A percentile compares a stretch with the other conserved stretches of the same genome.
phyloP scores from a whole-genome alignment of 2,113 vertebrate genomes.

The Halichoeres trimaculatus region DNA sequence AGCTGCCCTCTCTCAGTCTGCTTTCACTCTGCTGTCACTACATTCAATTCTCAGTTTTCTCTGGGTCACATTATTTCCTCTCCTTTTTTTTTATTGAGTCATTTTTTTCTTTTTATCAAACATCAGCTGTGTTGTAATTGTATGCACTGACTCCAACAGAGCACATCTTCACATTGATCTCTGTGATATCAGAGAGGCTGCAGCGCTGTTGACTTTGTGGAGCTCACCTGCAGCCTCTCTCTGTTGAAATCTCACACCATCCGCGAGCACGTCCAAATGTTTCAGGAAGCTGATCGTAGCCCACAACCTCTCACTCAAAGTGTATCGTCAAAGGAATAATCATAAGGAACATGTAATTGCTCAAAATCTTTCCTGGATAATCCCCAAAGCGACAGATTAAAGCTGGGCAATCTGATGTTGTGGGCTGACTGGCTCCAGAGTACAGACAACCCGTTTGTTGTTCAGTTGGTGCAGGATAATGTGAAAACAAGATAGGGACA shows the following conservation, averaged over 20 bases:
- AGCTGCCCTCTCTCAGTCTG: fast-evolving
- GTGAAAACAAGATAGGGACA: slow-evolving; percentile 49
- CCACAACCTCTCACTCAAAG: slow-evolving; percentile 9
- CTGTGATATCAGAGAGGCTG: slow-evolving; percentile 44
- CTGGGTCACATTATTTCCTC: not conserved
- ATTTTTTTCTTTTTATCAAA: slow-evolving; percentile 37
- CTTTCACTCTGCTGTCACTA: not conserved
- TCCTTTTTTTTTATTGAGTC: not conserved
- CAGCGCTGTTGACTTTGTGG: slow-evolving; percentile 54
- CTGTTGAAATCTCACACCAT: slow-evolving; percentile 15
- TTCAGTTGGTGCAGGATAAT: slow-evolving; percentile 50
- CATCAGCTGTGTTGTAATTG: slow-evolving; percentile 6
- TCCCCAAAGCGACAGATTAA: slow-evolving; percentile 78
- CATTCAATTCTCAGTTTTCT: not conserved
- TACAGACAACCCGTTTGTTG: slow-evolving; percentile 57
- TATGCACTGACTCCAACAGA: slow-evolving; percentile 15
- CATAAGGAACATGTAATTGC: slow-evolving; percentile 62
- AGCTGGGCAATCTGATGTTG: slow-evolving; percentile 62
- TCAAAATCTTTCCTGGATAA: slow-evolving; percentile 69
- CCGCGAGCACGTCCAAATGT: not conserved
- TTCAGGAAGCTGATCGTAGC: slow-evolving; percentile 30
- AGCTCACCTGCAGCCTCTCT: slow-evolving; percentile 54
- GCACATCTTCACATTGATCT: slow-evolving; percentile 31
- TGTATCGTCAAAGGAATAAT: slow-evolving; percentile 55
- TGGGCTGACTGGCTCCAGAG: slow-evolving; percentile 51